These are phyloP conservation scores for Notolabrus celidotus DNA, from an alignment of 2,797 vertebrate species.

Conservation along the genomic window DNA sequence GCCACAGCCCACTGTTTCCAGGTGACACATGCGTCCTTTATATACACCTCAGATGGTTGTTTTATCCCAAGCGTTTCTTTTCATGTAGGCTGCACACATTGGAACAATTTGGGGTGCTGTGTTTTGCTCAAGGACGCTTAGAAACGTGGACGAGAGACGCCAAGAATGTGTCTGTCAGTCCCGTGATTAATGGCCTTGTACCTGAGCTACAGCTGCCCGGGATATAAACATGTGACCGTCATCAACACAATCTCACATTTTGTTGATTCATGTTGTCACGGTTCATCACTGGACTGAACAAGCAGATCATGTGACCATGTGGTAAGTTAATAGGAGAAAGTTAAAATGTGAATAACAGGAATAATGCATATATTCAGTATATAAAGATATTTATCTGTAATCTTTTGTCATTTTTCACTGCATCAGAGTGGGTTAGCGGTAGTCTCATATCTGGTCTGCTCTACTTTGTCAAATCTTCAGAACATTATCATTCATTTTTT, in stretches of 20 bases:
- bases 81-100: neutral
- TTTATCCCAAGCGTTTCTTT: constrained; percentile 2
- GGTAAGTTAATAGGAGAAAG: too few species aligned
- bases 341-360: too few species aligned
- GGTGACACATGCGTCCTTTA: constrained; percentile 4
- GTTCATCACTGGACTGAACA: constrained; percentile 57
- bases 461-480: too few species aligned
- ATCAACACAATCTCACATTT: constrained; percentile 34
- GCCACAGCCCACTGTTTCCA: constrained; percentile 9
- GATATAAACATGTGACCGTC: constrained; percentile 16
- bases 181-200: constrained; percentile 57
- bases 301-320: constrained; percentile 22
- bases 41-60: neutral
- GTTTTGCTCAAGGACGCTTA: constrained; percentile 42
- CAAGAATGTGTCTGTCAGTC: constrained; percentile 15
- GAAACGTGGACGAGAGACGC: constrained; percentile 35
- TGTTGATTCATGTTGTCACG: constrained; percentile 28
- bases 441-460: too few species aligned
- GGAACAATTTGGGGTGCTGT: constrained; percentile 10
- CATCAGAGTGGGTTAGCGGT: too few species aligned
- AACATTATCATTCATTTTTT: too few species aligned
- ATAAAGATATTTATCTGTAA: too few species aligned
- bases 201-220: constrained; percentile 59
- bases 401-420: too few species aligned
- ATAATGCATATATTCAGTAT: too few species aligned